Evolutionary conservation across 2,113 vertebrate species (phyloP).

Genomic region (Istiophorus platypterus): DNA sequence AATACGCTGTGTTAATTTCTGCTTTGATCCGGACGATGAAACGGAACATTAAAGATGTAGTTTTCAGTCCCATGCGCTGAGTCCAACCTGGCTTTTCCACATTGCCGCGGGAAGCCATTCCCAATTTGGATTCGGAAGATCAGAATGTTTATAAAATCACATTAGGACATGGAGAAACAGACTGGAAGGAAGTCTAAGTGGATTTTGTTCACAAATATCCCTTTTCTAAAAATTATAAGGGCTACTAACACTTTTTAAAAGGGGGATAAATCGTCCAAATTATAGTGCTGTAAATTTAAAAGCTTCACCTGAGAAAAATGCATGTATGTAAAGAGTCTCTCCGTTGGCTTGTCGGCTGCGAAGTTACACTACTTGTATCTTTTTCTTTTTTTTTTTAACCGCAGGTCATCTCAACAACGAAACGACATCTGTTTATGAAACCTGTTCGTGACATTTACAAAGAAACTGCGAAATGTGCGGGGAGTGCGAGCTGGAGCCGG

Average conservation of each 20-base stretch:
- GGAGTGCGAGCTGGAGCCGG: conserved; percentile 46
- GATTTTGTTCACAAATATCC: not conserved
- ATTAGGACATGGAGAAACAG: no score
- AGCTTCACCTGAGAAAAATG: not conserved
- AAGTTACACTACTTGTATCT: conserved; percentile 9
- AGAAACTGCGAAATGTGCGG: conserved; percentile 49
- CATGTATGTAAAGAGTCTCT: not conserved
- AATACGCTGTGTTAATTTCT: no score
- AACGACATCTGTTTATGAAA: conserved; percentile 54
- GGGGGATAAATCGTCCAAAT: not conserved
- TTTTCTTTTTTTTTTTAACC: no score
- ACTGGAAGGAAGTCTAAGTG: no score
- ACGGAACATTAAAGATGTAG: no score
- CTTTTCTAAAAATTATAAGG: not conserved
- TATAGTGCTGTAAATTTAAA: not conserved
- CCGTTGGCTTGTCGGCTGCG: conserved; percentile 2
- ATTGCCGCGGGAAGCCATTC: no score
- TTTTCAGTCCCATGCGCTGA: no score
- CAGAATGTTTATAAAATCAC: no score
- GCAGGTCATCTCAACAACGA: conserved; percentile 33
- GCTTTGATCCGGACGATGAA: no score
- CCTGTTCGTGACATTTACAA: conserved; percentile 60
- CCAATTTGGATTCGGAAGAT: no score
- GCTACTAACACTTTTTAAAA: not conserved
- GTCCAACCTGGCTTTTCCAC: no score